Percentiles rank a stretch among this genome's conserved stretches.
Evolutionary conservation across 92 coral and sea anemone genomes (phyloP).

Genomic region (Desmophyllum pertusum): DNA sequence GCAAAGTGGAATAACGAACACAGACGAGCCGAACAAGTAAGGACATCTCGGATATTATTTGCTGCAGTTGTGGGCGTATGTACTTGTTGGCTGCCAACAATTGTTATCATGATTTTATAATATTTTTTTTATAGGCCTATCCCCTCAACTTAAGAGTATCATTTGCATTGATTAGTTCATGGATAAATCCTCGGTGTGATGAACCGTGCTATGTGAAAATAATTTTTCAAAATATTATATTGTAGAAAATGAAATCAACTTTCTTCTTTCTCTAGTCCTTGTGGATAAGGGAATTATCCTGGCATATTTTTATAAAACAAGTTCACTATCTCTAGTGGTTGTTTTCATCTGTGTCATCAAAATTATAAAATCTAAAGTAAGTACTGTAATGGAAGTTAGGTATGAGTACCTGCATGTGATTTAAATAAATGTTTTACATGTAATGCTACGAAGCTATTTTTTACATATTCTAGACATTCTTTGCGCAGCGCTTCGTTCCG

Average conservation of each 20-base stretch:
- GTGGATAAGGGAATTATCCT: too few relatives aligned
- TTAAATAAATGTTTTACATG: too few relatives aligned
- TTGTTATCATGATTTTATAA: not conserved
- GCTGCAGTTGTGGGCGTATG: not conserved
- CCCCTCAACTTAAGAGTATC: not conserved
- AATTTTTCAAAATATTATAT: not conserved
- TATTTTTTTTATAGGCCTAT: not conserved
- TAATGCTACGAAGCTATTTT: too few relatives aligned
- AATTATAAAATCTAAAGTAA: too few relatives aligned
- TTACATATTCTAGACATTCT: too few relatives aligned
- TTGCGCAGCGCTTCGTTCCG: too few relatives aligned
- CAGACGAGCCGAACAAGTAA: not conserved
- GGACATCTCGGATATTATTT: constrained; percentile 2
- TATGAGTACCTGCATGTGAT: too few relatives aligned
- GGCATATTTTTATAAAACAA: too few relatives aligned
- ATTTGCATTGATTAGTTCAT: not conserved
- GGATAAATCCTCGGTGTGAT: constrained; percentile 13
- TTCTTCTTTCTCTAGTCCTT: not conserved
- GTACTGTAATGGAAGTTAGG: too few relatives aligned
- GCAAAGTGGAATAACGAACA: not conserved
- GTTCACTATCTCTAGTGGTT: too few relatives aligned
- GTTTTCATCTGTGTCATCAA: too few relatives aligned
- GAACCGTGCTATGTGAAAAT: constrained; percentile 12
- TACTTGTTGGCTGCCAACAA: constrained; percentile 8
- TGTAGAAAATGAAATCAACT: not conserved